These are phyloP conservation scores for Gila orcuttii DNA, from an alignment of 2,113 vertebrate genomes.

Conservation along the genomic window DNA sequence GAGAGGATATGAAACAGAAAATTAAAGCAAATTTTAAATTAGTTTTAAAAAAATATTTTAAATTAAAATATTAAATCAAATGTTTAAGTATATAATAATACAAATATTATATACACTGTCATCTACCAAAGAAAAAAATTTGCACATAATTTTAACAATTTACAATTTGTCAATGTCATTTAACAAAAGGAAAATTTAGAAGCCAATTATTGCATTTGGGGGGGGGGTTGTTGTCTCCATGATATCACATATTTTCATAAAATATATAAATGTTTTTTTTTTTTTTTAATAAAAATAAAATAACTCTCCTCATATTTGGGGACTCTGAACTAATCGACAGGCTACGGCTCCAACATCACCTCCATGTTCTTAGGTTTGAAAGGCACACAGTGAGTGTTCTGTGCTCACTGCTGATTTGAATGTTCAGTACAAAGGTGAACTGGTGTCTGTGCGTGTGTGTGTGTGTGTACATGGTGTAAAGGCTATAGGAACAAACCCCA, in stretches of 20 bases:
- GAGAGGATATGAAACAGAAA: no score
- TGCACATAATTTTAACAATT: background rate
- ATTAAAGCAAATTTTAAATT: background rate
- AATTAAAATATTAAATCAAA: background rate
- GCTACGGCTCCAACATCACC: background rate
- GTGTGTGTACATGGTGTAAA: background rate
- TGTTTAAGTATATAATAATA: background rate
- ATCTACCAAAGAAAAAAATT: background rate
- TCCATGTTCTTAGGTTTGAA: background rate
- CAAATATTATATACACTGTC: background rate
- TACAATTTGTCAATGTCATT: no score
- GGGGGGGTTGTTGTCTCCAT: no score
- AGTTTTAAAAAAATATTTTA: background rate
- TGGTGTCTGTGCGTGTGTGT: background rate
- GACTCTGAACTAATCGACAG: background rate
- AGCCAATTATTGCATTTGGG: no score
- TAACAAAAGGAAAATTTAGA: no score
- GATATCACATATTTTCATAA: background rate
- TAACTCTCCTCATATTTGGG: background rate
- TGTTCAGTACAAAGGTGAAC: slow-evolving; percentile 45
- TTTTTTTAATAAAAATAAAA: background rate
- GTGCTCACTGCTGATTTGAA: slow-evolving; percentile 30
- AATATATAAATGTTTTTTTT: background rate
- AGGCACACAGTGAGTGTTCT: background rate
- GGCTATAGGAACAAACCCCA: background rate